These are phyloP conservation scores for Oligia latruncula DNA, from an alignment of 2,888 invertebrate genomes.

Conservation along the genomic window DNA sequence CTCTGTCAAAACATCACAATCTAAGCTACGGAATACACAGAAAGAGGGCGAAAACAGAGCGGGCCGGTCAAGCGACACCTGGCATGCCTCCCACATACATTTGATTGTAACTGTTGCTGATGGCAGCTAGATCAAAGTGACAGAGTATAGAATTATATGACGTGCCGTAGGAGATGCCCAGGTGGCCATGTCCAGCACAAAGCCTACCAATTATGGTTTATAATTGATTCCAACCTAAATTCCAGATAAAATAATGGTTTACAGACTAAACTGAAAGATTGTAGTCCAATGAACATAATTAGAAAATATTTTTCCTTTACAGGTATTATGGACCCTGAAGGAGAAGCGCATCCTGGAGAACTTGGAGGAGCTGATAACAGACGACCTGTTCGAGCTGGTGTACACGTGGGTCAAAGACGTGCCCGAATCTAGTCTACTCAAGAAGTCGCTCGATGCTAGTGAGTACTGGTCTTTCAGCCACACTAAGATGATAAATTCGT, in stretches of 20 bases:
- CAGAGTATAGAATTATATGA: neutral
- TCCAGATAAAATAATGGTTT: neutral
- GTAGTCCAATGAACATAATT: neutral
- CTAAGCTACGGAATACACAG: neutral
- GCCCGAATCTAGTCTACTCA: slow-evolving; percentile 93
- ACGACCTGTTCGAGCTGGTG: slow-evolving; percentile 94
- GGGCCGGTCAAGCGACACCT: neutral
- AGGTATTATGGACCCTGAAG: slow-evolving; percentile 91
- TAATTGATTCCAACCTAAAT: neutral
- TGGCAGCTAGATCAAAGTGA: neutral
- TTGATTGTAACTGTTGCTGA: neutral
- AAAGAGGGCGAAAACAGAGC: neutral
- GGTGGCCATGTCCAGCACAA: neutral
- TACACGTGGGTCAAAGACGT: slow-evolving; percentile 94
- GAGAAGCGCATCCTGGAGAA: slow-evolving; percentile 91
- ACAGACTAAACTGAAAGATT: neutral
- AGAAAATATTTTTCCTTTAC: slow-evolving; percentile 11
- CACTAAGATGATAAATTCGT: neutral
- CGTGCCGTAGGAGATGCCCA: neutral
- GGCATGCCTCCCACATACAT: neutral
- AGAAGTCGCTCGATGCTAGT: slow-evolving; percentile 95
- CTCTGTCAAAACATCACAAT: too few relatives aligned
- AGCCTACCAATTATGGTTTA: neutral
- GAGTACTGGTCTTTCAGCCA: slow-evolving; percentile 53
- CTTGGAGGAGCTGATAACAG: slow-evolving; percentile 92